Base-by-base conservation (phyloP, 92 coral and sea anemone genomes). In the Epizoanthus fatuus region DNA sequence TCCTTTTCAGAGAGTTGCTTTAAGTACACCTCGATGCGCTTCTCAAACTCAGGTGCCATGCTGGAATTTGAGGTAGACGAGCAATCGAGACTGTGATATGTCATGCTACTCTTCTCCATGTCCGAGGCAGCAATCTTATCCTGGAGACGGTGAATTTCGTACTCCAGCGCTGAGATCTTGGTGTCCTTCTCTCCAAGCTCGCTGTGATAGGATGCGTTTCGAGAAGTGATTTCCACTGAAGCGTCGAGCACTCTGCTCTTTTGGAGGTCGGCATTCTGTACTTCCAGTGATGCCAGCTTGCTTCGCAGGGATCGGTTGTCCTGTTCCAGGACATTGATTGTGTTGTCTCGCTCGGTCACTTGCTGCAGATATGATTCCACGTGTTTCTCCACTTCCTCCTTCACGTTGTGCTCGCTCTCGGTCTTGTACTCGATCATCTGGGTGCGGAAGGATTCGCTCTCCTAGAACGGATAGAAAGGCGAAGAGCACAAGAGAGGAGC, bases 351-450 rank as follows among this genome's bases (percentile, higher is more conserved):
- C 9, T 75, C 81, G 10, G 81, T 75, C 66, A 75, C 81, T n/a
- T 75, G 81, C 35, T 75, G 66, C 11, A 75, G 67, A 51, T 75
- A 75, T 0, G 81, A 6, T 20, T 58, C 67, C 14, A 75, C 81
- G 14, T 75, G 81, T 57, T 75, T 75, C 55, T 75, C 81, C 16
- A 75, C 81, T 8, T 75, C 81, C 45, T 75, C 81, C 55, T 55
- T 57, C 9, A 75, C 54, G 69, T 58, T 75, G 55, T 58, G 81
- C 17, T 75, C 81, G 45, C 52, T 58, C 40, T 75, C 58, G 0
- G 81, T 75, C 76, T 57, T 86, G 60, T 75, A 67, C 47, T 86
- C 89, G 3, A 86, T 69, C 76, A 86, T 78, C 63, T 86, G 84
- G 16, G 75, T 72, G 17, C 89, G 71, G 44, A 86, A 71, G 8